These are phyloP conservation scores for Yponomeuta cagnagella DNA, from an alignment of 2,888 invertebrate genomes.

Conservation along the genomic window DNA sequence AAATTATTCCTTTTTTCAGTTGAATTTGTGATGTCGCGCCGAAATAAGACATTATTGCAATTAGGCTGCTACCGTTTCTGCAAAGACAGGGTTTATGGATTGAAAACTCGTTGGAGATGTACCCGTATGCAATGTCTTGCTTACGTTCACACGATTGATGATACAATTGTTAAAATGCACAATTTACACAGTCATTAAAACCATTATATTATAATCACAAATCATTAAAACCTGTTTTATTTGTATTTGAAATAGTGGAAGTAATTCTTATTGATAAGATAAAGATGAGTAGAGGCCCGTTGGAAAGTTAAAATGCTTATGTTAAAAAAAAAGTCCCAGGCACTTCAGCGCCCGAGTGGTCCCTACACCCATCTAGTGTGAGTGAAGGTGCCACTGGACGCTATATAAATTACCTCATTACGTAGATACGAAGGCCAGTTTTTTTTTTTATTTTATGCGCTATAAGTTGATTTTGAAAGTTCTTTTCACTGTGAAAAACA, in stretches of 20 bases:
- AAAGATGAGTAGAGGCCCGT: too few relatives aligned
- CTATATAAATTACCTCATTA: too few relatives aligned
- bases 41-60: background rate
- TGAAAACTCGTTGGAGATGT: constrained; percentile 20
- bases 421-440: too few relatives aligned
- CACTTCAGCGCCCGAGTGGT: too few relatives aligned
- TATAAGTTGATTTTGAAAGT: too few relatives aligned
- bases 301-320: too few relatives aligned
- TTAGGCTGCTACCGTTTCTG: constrained; percentile 12
- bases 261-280: too few relatives aligned
- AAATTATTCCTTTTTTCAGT: background rate
- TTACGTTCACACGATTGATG: background rate
- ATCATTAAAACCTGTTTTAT: background rate
- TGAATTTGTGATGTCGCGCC: background rate
- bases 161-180: constrained; percentile 9
- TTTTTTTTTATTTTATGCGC: too few relatives aligned
- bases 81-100: background rate
- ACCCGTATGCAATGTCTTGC: constrained; percentile 19
- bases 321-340: too few relatives aligned
- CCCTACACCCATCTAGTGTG: too few relatives aligned
- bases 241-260: background rate
- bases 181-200: constrained; percentile 16
- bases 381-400: too few relatives aligned
- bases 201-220: background rate
- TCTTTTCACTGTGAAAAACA: too few relatives aligned